Evolutionary conservation across 2,888 invertebrate genomes (phyloP), one percentile per base, ranked within the genome.

Genomic region (Agonopterix heracliana): DNA sequence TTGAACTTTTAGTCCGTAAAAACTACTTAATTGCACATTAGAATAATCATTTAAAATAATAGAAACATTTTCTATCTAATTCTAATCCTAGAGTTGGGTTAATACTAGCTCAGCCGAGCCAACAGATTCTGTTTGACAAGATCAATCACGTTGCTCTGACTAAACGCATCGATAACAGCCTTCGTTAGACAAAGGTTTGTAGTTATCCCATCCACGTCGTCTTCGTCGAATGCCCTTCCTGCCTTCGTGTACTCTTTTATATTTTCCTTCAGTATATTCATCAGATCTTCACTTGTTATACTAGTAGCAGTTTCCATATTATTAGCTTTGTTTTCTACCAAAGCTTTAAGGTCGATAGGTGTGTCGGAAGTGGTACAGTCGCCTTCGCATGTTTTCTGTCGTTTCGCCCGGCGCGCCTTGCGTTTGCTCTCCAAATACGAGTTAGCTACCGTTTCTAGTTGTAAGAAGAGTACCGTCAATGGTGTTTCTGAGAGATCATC

Each of bases 141-240:
- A 50, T 88, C 82, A 59, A 94, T 89, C 43, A 92, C 90, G 56
- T 90, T 88, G 45, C 89, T 89, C 63, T 92, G 90, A 65, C 93
- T 92, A 59, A 93, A 88, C 34, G 93, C 89, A 71, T 93, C 91
- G 26, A 94, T 88, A 38, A 94, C 71, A 40, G 89, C 79, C 58
- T 87, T 81, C 14, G 87, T 86, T 35, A 87, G 63, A 54, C 81
- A 68, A 40, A 83, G 64, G 34, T 69, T 76, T 2, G 69, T 64
- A 0, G 81, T 74, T 36, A 75, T 69, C 14, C 79, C 78, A 53
- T 87, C 80, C n/a, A 75, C 65, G 54, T 86, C 78, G 8, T 78
- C 75, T 12, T 78, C 80, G 26, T 78, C 78, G 44, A 64, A 46
- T 5, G 65, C 59, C 8, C 62, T 65, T 2, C 68, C 65, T 0